These are phyloP conservation scores for Acanthoscelides obtectus DNA, from an alignment of 2,888 invertebrate genomes.

Conservation along the genomic window DNA sequence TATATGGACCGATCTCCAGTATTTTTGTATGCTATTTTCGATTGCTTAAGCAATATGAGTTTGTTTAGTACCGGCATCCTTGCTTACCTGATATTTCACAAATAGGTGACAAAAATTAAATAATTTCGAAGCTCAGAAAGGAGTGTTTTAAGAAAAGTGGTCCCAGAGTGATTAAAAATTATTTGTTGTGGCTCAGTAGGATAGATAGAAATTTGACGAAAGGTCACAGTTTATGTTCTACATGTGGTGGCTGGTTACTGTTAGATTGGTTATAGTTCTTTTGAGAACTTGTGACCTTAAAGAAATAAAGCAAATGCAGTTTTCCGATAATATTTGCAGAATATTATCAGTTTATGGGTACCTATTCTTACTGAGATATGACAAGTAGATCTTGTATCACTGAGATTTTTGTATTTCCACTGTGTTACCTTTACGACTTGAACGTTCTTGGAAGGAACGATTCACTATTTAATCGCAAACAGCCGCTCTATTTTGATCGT, in stretches of 20 bases:
- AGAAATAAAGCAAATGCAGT: too few species aligned
- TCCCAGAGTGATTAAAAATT: neutral
- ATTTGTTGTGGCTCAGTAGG: neutral
- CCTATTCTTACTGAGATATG: neutral
- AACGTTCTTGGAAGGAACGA: neutral
- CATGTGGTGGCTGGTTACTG: too few species aligned
- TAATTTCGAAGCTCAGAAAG: neutral
- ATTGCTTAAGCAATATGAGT: neutral
- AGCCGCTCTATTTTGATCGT: neutral
- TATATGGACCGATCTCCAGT: neutral
- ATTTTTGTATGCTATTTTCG: neutral
- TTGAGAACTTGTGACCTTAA: too few species aligned
- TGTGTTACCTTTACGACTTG: neutral
- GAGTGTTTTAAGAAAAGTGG: neutral
- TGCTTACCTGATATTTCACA: neutral
- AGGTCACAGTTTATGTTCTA: too few species aligned
- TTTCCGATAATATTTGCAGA: too few species aligned
- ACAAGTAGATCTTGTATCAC: neutral
- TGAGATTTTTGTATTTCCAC: neutral
- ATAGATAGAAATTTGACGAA: too few species aligned
- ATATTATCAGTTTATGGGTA: neutral
- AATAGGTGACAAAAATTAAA: neutral
- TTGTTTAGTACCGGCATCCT: neutral
- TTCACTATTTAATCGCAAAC: neutral
- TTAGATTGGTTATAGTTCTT: too few species aligned